Percentiles rank a stretch among this genome's conserved stretches.
Evolutionary conservation across 2,888 invertebrate species (phyloP).

Genomic region (Platycheirus albimanus): DNA sequence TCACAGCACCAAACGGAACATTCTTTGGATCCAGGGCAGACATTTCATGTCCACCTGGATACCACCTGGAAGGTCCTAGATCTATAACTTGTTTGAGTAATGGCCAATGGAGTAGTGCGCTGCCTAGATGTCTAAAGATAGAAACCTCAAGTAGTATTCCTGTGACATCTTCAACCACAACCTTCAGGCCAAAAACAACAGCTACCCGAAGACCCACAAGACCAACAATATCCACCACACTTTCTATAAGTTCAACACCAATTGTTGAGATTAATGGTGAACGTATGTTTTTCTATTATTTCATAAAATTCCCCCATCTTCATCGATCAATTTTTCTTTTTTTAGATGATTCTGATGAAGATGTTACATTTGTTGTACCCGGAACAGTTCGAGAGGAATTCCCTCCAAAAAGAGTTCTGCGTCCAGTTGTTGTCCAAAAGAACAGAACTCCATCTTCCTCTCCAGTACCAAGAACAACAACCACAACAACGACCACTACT

Average conservation of each 20-base stretch:
- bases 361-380: conserved; percentile 81
- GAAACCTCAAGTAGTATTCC: conserved; percentile 83
- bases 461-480: conserved; percentile 83
- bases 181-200: conserved; percentile 81
- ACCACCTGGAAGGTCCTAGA: conserved; percentile 87
- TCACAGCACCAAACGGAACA: conserved; percentile 87
- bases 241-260: conserved; percentile 77
- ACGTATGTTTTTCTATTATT: conserved; percentile 77
- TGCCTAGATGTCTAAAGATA: conserved; percentile 89
- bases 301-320: not conserved
- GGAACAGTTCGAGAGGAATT: conserved; percentile 83
- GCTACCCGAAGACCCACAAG: conserved; percentile 79
- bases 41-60: conserved; percentile 89
- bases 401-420: conserved; percentile 82
- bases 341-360: conserved; percentile 81
- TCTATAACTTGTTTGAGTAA: conserved; percentile 88
- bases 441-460: conserved; percentile 80
- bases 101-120: conserved; percentile 90
- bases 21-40: conserved; percentile 89
- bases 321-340: not conserved
- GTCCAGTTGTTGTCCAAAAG: conserved; percentile 79
- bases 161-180: conserved; percentile 77
- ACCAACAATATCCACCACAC: conserved; percentile 78
- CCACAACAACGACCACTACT: conserved; percentile 74
- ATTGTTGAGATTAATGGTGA: conserved; percentile 80